Base-by-base conservation (phyloP, 2,888 invertebrate species). In the Ethmia dodecea region DNA sequence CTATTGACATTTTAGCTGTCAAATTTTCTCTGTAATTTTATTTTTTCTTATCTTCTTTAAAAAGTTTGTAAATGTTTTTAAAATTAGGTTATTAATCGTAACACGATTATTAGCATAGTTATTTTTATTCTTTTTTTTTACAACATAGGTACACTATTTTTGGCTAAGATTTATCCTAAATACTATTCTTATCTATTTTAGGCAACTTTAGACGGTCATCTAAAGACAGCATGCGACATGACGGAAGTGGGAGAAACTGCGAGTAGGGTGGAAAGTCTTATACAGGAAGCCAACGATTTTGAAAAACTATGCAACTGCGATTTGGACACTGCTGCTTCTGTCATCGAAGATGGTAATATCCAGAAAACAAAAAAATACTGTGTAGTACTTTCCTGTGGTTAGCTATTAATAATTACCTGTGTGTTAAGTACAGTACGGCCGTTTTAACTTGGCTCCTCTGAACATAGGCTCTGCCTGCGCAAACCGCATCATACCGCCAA, bases 191-290 rank as follows among this genome's bases (percentile, higher is more conserved):
- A 20, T 20, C 20, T 2, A 20, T 20, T 20, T 13, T 28, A 92
- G 91, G 88, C 88, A 34, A 91, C 90, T 66, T 91, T 96, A 75
- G 94, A 95, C 73, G 88, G 88, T 33, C 93, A 94, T 77, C 78
- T 95, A 55, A 94, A 94, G 83, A 89, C 89, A 31, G 89, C 94
- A 28, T 90, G 92, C 41, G 94, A 94, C 51, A 94, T 96, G 94
- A 93, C 92, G 1, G 96, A 96, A 73, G 90, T 94, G 37, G 96
- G 96, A 3, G 97, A 97, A 70, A 94, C 94, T n/a, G 92, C 94
- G 22, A 86, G 86, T 31, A 89, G 94, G 53, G 94, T 96, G 3
- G 94, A 96, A 49, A 90, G 88, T 35, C 88, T 97, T 13, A 89
- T 95, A 34, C 88, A 90, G 58, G 95, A 96, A 57, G 92, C 94